These are phyloP conservation scores for Chlorodrepanis virens DNA, from an alignment of 2,113 vertebrate genomes.

Conservation along the genomic window DNA sequence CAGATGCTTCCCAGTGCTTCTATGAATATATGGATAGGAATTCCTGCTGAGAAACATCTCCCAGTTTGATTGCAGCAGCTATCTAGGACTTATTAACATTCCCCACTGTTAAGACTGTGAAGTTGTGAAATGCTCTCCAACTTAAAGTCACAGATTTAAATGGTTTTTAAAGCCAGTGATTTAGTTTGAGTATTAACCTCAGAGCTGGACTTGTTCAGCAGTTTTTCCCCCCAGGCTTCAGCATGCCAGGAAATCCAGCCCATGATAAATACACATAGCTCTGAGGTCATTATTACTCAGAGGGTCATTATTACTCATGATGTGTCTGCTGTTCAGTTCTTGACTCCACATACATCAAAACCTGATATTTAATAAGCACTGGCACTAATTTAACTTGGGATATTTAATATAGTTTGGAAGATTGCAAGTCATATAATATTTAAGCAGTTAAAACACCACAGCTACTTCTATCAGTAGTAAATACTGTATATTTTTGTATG, in stretches of 20 bases:
- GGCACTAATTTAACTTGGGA: not conserved
- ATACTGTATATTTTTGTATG: not conserved
- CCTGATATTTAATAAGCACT: conserved; percentile 52
- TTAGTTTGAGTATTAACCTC: not conserved
- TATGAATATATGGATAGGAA: conserved; percentile 22
- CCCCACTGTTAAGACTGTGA: not conserved
- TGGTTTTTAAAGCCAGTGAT: not conserved
- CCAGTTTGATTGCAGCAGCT: conserved; percentile 31
- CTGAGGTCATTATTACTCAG: conserved; percentile 29
- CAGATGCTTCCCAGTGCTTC: not conserved
- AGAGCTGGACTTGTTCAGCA: not conserved
- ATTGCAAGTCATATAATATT: not conserved
- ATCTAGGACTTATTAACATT: not conserved
- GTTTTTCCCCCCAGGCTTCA: not conserved
- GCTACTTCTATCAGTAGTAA: not conserved
- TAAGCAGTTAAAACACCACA: not conserved
- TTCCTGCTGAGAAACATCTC: conserved; percentile 1
- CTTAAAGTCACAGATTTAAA: not conserved
- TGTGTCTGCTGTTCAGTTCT: conserved; percentile 40
- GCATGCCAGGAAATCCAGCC: conserved; percentile 39
- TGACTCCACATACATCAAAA: conserved; percentile 40
- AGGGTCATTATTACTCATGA: conserved; percentile 5
- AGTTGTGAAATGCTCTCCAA: not conserved
- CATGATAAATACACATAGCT: conserved; percentile 43
- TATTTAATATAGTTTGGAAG: not conserved